Conservation (phyloP, 2,888 invertebrate species). For the Oxyscelio sp. region DNA sequence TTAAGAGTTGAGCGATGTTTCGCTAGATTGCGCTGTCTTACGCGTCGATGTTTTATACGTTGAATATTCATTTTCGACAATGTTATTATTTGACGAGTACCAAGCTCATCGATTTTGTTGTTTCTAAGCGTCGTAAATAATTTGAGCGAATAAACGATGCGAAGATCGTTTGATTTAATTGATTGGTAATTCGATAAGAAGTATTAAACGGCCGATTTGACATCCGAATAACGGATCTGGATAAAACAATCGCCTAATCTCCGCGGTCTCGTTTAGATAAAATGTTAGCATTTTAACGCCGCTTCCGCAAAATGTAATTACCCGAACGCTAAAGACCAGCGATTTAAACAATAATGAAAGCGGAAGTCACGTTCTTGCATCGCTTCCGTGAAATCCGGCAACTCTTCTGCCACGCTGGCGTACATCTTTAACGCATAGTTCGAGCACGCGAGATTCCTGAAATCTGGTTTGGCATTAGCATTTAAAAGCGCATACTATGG, state of each 20-base stretch:
- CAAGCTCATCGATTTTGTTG: too few relatives aligned
- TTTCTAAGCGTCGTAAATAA: too few relatives aligned
- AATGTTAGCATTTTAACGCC: conserved; percentile 26
- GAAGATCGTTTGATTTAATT: too few relatives aligned
- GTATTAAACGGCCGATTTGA: too few relatives aligned
- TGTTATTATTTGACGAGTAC: neutral
- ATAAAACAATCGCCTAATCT: conserved; percentile 53
- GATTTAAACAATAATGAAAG: conserved; percentile 60
- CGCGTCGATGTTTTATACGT: conserved; percentile 34
- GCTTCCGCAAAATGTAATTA: conserved; percentile 42
- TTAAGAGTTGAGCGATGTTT: conserved; percentile 84
- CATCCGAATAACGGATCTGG: too few relatives aligned
- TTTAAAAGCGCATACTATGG: conserved; percentile 84
- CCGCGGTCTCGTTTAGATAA: conserved; percentile 37
- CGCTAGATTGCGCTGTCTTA: conserved; percentile 86
- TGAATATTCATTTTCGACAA: neutral
- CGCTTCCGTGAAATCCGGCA: conserved; percentile 61
- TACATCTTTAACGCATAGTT: conserved; percentile 56
- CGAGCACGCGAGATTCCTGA: conserved; percentile 81
- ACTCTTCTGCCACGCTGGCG: conserved; percentile 50
- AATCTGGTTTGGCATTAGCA: conserved; percentile 87
- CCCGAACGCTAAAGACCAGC: conserved; percentile 17
- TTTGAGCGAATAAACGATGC: too few relatives aligned
- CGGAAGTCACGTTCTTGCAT: conserved; percentile 55
- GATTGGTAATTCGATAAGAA: too few relatives aligned